Evolutionary conservation across 2,113 vertebrate species (phyloP), one percentile per base, ranked within the genome.

Genomic region (Cyanistes caeruleus): DNA sequence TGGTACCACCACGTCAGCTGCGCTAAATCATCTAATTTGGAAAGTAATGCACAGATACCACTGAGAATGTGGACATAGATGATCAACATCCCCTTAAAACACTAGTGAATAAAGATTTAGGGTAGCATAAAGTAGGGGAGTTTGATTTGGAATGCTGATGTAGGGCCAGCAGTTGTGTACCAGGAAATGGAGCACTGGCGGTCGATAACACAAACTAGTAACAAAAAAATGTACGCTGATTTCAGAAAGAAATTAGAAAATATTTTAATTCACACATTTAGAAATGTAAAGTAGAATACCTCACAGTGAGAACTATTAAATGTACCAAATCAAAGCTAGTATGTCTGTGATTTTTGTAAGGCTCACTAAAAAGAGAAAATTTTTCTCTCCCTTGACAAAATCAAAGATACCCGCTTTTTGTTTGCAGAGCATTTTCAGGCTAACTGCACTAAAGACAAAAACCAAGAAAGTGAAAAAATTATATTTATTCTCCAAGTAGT

Each of bases 161-260:
- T 24, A 56, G 35, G 15, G 28, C 37, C 56, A 85, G 37, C 1
- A 6, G 27, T 24, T 76, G 27, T 0, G 0, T 16, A 53, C 64
- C 25, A 23, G 56, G n/a, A 84, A 82, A 55, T 53, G 41, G 15
- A 63, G 6, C 37, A 10, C 0, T 76, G 59, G 9, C 4, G 4
- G 33, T 31, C 10, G 18, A 16, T 62, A 62, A 24, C 24, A 65
- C 9, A 62, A 65, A 67, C 52, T 9, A 68, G 16, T 52, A 86
- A 68, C 21, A 48, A 62, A 58, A 70, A 41, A 8, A 1, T 0
- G 24, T 73, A 49, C 69, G 15, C 11, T 79, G 10, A n/a, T 80
- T 93, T 89, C 25, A 43, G 46, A 62, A 77, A 73, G 20, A 7
- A 77, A 72, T 56, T 10, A 39, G 18, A 63, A 90, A 88, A 65